phyloP scores from a whole-genome alignment of 2,888 invertebrate species.

The Esperia sulphurella region DNA sequence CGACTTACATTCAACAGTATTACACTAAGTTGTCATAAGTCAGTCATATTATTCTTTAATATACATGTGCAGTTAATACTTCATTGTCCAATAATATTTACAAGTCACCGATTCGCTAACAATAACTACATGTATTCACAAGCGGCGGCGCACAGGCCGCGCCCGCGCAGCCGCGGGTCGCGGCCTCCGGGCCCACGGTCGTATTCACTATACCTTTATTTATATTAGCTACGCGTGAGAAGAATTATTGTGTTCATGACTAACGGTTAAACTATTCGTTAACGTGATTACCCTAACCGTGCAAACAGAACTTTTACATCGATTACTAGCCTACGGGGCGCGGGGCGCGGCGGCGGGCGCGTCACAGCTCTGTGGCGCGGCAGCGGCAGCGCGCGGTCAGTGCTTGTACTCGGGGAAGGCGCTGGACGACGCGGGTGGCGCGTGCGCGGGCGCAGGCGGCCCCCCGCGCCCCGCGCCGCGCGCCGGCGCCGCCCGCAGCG shows the following conservation, averaged over 20 bases:
- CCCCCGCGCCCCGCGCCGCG: slow-evolving; percentile 45
- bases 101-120: slow-evolving; percentile 57
- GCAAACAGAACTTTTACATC: slow-evolving; percentile 45
- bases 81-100: slow-evolving; percentile 58
- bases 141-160: slow-evolving; percentile 23
- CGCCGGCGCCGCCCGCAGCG: slow-evolving; percentile 67
- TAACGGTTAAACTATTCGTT: slow-evolving; percentile 57
- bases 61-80: slow-evolving; percentile 59
- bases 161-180: neutral
- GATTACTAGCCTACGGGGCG: slow-evolving; percentile 17
- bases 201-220: slow-evolving; percentile 42
- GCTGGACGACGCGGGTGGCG: slow-evolving; percentile 51
- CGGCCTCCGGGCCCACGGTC: slow-evolving; percentile 15
- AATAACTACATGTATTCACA: slow-evolving; percentile 56
- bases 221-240: slow-evolving; percentile 53
- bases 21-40: slow-evolving; percentile 55
- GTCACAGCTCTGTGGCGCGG: slow-evolving; percentile 29
- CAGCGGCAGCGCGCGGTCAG: slow-evolving; percentile 73
- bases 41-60: slow-evolving; percentile 71
- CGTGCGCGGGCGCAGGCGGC: slow-evolving; percentile 60
- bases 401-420: slow-evolving; percentile 87
- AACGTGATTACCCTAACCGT: slow-evolving; percentile 54
- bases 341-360: slow-evolving; percentile 4
- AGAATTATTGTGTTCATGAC: slow-evolving; percentile 53
- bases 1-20: slow-evolving; percentile 55